These are phyloP conservation scores for Idaea straminata DNA, from an alignment of 2,888 invertebrate species.

Conservation along the genomic window DNA sequence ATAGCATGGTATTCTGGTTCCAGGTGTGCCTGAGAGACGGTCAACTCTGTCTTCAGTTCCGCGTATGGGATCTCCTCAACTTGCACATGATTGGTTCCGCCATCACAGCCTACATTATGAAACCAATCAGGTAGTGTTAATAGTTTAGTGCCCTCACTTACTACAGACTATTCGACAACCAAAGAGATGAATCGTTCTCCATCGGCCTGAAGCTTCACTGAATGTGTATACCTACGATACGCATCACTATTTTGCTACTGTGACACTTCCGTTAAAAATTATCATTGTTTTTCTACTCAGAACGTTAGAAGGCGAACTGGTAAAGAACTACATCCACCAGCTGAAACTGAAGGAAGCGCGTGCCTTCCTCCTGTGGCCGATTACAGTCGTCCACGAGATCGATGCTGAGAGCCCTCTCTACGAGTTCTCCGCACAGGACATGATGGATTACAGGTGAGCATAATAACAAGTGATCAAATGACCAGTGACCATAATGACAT, in stretches of 20 bases:
- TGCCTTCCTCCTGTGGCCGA: slow-evolving; percentile 92
- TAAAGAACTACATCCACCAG: slow-evolving; percentile 86
- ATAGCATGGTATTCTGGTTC: slow-evolving; percentile 6
- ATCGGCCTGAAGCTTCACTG: background rate
- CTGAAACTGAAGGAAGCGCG: slow-evolving; percentile 83
- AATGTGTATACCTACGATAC: too few species aligned
- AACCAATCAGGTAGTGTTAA: slow-evolving; percentile 63
- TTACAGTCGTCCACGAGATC: slow-evolving; percentile 91
- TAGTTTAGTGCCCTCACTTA: background rate
- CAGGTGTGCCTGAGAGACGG: slow-evolving; percentile 90
- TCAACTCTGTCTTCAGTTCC: slow-evolving; percentile 87
- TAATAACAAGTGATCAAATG: background rate
- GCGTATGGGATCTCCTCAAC: slow-evolving; percentile 88
- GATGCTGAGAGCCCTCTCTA: slow-evolving; percentile 88
- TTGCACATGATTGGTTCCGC: slow-evolving; percentile 90
- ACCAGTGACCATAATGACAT: too few species aligned
- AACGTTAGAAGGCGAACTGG: slow-evolving; percentile 84
- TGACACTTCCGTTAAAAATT: too few species aligned
- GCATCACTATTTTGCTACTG: too few species aligned
- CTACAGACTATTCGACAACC: background rate
- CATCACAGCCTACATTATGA: slow-evolving; percentile 84
- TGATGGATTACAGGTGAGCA: slow-evolving; percentile 81
- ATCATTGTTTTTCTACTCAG: slow-evolving; percentile 39
- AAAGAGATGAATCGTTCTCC: background rate
- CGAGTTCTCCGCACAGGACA: slow-evolving; percentile 87